These are phyloP conservation scores for Amphipoea lucens DNA, from an alignment of 2,888 invertebrate genomes.

Conservation along the genomic window DNA sequence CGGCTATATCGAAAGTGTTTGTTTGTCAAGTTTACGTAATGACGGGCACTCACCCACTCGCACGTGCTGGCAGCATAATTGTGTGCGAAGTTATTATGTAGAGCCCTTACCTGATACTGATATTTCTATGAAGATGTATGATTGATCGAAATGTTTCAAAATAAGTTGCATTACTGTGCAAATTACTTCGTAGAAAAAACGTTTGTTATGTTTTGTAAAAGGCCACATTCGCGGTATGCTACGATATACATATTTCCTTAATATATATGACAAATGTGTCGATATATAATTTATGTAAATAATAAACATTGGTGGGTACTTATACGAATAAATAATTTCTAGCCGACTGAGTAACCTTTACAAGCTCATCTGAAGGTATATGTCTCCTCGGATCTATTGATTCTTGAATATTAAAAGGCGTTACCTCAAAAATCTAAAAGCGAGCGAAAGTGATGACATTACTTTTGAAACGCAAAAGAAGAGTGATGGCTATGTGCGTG, in stretches of 20 bases:
- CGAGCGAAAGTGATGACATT: no score
- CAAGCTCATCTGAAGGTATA: constrained; percentile 27
- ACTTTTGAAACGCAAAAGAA: no score
- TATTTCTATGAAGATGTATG: background rate
- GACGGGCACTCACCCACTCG: constrained; percentile 12
- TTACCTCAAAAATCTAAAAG: no score
- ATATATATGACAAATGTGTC: constrained; percentile 47
- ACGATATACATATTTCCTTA: constrained; percentile 12
- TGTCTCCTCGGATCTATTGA: constrained; percentile 20
- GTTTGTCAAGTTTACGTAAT: constrained; percentile 53
- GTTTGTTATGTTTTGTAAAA: constrained; percentile 25
- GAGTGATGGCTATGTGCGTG: no score
- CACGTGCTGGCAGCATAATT: constrained; percentile 12
- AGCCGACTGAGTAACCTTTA: constrained; percentile 37
- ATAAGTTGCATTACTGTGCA: constrained; percentile 5
- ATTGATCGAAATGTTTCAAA: constrained; percentile 6
- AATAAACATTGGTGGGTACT: constrained; percentile 39
- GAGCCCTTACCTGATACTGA: constrained; percentile 35
- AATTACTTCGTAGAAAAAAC: constrained; percentile 4
- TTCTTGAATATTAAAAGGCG: constrained; percentile 6
- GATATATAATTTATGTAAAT: constrained; percentile 56
- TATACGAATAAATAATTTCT: constrained; percentile 48
- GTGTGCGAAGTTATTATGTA: constrained; percentile 7
- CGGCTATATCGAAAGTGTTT: constrained; percentile 45
- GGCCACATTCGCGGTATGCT: constrained; percentile 19